Evolutionary conservation across 2,113 vertebrate species (phyloP).

Genomic region (Clarias magur): DNA sequence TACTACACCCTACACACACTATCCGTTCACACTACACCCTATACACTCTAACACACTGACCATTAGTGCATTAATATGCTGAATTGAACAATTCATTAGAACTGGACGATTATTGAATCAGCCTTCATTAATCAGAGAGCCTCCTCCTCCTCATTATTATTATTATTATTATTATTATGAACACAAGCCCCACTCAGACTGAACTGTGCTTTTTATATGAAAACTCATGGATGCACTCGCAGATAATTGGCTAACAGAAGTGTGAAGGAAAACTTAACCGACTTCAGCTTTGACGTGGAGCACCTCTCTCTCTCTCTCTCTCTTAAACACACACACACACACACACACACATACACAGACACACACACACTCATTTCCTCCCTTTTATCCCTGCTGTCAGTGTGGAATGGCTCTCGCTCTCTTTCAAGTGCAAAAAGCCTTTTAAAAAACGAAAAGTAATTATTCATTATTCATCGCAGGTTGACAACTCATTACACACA

Average conservation of each 20-base stretch:
- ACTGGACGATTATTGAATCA: no score
- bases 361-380: not conserved
- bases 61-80: no score
- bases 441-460: not conserved
- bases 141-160: no score
- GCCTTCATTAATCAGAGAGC: no score
- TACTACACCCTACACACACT: no score
- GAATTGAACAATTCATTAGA: no score
- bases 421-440: not conserved
- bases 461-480: constrained; percentile 10
- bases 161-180: no score
- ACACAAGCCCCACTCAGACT: not conserved
- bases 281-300: not conserved
- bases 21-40: no score
- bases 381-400: not conserved
- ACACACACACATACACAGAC: not conserved
- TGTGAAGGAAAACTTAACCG: not conserved
- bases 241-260: not conserved
- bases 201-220: not conserved
- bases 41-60: no score
- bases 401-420: not conserved
- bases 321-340: not conserved
- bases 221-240: not conserved
- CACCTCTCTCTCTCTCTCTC: not conserved
- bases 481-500: constrained; percentile 10